A percentile compares a stretch with the other conserved stretches of the same genome.
Evolutionary conservation across 1,140 invertebrate genomes (phyloP).

Genomic region (Sitobion miscanthi): DNA sequence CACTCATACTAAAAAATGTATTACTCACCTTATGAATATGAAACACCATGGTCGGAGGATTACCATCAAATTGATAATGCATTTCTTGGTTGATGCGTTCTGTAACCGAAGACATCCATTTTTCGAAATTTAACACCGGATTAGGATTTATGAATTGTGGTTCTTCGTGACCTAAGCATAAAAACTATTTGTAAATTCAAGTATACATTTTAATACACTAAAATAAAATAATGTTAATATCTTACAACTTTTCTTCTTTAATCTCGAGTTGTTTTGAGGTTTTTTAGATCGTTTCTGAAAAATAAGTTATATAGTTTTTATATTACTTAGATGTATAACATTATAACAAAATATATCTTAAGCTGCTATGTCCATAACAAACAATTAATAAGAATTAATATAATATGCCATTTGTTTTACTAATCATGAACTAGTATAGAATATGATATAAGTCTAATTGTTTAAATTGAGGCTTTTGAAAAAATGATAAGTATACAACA

Average conservation of each 20-base stretch:
- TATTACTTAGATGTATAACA: not conserved
- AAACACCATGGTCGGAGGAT: conserved; percentile 75
- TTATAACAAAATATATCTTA: not conserved
- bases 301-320: not conserved
- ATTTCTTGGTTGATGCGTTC: conserved; percentile 81
- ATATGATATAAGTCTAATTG: not conserved
- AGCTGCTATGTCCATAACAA: not conserved
- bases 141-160: conserved; percentile 56
- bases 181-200: not conserved
- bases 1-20: not conserved
- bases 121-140: conserved; percentile 67
- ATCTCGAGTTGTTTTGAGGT: not conserved
- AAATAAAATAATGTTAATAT: not conserved
- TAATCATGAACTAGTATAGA: not conserved
- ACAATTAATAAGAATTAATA: not conserved
- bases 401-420: not conserved
- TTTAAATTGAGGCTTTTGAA: too few species aligned
- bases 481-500: not conserved
- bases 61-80: conserved; percentile 77
- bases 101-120: conserved; percentile 77
- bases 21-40: conserved; percentile 66
- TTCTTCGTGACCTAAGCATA: not conserved
- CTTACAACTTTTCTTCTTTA: conserved; percentile 6
- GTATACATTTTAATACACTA: not conserved
- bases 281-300: conserved; percentile 24